Percentiles rank a stretch among this genome's conserved stretches.
phyloP scores from a whole-genome alignment of 2,113 vertebrate species.

The Ondatra zibethicus region DNA sequence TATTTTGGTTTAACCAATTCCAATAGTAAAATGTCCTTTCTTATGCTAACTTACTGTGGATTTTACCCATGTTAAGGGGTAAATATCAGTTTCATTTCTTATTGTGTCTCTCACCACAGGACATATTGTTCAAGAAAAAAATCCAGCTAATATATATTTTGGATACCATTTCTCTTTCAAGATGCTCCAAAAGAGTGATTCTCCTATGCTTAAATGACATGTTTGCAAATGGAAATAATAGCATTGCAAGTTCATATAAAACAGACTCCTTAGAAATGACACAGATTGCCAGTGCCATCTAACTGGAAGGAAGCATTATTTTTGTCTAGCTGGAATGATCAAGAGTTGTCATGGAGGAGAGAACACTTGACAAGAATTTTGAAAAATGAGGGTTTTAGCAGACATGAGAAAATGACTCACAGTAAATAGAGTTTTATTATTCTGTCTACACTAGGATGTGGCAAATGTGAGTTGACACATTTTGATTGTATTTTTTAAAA shows the following conservation, averaged over 20 bases:
- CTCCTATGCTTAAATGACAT: not conserved
- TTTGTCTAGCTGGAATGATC: not conserved
- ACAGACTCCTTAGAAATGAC: not conserved
- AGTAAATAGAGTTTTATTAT: not conserved
- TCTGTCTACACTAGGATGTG: not conserved
- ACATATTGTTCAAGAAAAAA: not conserved
- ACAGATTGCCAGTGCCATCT: not conserved
- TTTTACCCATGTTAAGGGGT: not conserved
- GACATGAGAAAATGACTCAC: not conserved
- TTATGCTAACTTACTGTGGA: not conserved
- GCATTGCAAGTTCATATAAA: not conserved
- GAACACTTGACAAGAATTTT: not conserved
- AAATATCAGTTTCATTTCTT: not conserved
- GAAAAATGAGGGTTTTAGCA: not conserved
- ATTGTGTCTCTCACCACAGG: not conserved
- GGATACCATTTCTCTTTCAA: not conserved
- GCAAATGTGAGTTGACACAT: not conserved
- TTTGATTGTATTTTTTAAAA: not conserved
- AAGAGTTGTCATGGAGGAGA: not conserved
- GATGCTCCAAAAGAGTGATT: not conserved
- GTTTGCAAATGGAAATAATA: conserved; percentile 9
- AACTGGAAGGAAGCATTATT: not conserved
- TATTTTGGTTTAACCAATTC: not conserved
- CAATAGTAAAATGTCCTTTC: not conserved
- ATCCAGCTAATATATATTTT: not conserved